A percentile compares a stretch with the other conserved stretches of the same genome.
These are phyloP conservation scores for Drosophila barbarae DNA, from an alignment of 2,888 invertebrate species.

Conservation along the genomic window DNA sequence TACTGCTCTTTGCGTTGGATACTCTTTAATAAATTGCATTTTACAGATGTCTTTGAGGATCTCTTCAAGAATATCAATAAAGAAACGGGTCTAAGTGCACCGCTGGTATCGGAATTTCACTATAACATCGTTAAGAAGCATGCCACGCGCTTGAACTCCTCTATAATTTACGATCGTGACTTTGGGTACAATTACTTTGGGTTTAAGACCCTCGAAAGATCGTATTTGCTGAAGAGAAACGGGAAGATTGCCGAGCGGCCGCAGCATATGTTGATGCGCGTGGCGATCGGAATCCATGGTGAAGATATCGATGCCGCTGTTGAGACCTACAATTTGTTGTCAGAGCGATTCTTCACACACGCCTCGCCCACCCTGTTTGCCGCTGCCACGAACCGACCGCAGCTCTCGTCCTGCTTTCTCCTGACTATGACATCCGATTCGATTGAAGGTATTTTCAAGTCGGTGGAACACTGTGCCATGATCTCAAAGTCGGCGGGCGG, in stretches of 20 bases:
- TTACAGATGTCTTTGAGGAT: conserved; percentile 91
- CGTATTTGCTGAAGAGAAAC: conserved; percentile 94
- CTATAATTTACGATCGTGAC: conserved; percentile 98
- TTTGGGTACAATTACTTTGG: conserved; percentile 99
- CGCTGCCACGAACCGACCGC: conserved; percentile 94
- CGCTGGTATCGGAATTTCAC: conserved; percentile 93
- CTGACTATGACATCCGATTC: conserved; percentile 96
- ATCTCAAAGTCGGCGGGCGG: conserved; percentile 99
- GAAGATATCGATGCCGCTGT: conserved; percentile 95
- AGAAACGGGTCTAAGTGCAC: conserved; percentile 85
- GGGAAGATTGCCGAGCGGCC: conserved; percentile 97
- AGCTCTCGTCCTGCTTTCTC: conserved; percentile 97
- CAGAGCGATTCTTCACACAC: conserved; percentile 97
- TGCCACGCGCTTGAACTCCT: conserved; percentile 94
- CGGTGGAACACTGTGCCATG: conserved; percentile 93
- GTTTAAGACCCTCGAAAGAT: conserved; percentile 98
- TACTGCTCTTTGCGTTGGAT: conserved; percentile 36
- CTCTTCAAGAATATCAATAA: conserved; percentile 88
- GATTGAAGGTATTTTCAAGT: conserved; percentile 96
- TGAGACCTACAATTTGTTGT: conserved; percentile 96
- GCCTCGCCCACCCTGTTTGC: conserved; percentile 98
- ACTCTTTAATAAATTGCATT: too few relatives aligned
- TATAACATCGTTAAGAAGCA: conserved; percentile 90
- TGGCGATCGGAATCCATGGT: conserved; percentile 96
- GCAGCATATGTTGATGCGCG: conserved; percentile 99